Evolutionary conservation across 2,113 vertebrate genomes (phyloP), one percentile per base, ranked within the genome.

Genomic region (Oncorhynchus kisutch): DNA sequence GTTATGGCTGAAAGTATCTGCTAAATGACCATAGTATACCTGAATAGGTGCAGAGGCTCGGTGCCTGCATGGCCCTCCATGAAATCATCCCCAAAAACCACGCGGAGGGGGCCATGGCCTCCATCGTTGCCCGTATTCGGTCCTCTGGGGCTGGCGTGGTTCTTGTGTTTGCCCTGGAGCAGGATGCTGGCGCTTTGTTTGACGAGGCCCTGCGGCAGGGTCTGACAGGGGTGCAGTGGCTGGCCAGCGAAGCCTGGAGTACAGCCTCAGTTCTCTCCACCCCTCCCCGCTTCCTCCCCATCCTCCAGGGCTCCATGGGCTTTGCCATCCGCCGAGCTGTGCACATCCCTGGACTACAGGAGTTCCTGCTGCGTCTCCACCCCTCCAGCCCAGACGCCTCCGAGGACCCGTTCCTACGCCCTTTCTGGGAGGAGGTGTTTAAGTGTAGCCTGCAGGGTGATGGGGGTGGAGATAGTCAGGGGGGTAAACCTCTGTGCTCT

Each of bases 211-310:
- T 90, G 51, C 88, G 84, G 90, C 78, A 88, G 64, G 91, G 87
- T 16, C 87, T 95, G 59, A 90, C 87, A 34, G 92, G 91, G 5
- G 91, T 93, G 34, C 93, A 94, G 72, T 95, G 94, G 94, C 74
- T 95, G 48, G 93, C 92, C 27, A 95, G 93, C 31, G 93, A 95
- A 77, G 93, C 94, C 22, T 95, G 94, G 94, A 93, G 92, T 80
- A 95, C 94, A 7, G 92, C 93, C 5, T 85, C 92, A 0, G 73
- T 94, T 34, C 89, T 95, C 73, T 91, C 93, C 31, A 86, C 77
- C 4, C 90, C 90, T 1, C 78, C 74, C 75, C 90, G 87, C 70
- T 93, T 91, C 73, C 88, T 87, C 22, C 45, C 67, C 5, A 89
- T 94, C 73, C 88, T 95, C 3, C 89, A 91, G 71, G 94, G 93